Base-by-base conservation (phyloP, 2,113 vertebrate genomes). In the Amazona vittata region DNA sequence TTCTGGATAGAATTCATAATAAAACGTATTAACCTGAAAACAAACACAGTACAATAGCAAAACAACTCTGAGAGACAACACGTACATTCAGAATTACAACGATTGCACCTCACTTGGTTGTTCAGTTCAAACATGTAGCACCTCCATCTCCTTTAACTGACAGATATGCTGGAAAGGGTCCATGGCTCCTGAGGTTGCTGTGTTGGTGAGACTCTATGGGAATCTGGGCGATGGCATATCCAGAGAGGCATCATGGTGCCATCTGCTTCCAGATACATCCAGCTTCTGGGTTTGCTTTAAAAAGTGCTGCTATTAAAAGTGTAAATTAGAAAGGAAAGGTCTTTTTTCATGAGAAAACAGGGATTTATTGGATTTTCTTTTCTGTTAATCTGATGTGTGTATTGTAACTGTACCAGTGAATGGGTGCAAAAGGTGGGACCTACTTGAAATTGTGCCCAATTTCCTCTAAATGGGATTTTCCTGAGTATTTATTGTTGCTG, bases 381-480 rank as follows among this genome's bases (percentile, higher is more conserved):
- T 8, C 29, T 77, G 37, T 86, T 76, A 74, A 31, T 85, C 25
- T 35, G 37, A 1, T 53, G 6, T 18, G 3, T 47, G 8, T 73
- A 9, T 46, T 47, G 15, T 50, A 59, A 43, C 26, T 62, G 3
- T 33, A 33, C 13, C 41, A 60, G 29, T 29, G 8, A 44, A 6
- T n/a, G 28, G 86, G 64, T 64, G 64, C 41, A 80, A 88, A 92
- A 70, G 10, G 22, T 69, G 22, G 60, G 59, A 80, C 53, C 79
- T 80, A 41, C 28, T 86, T 78, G 80, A 86, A 91, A 95, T 71
- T 63, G 33, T 92, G 68, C 63, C 76, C 0, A 13, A 43, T 77
- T 74, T 92, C 10, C 25, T 88, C 31, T 83, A 90, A 88, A 88
- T 77, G 53, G 43, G 33, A 74, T 96, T 86, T 94, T 57, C 55